phyloP scores from a whole-genome alignment of 2,797 vertebrate species.

The Craterocephalus amniculus region DNA sequence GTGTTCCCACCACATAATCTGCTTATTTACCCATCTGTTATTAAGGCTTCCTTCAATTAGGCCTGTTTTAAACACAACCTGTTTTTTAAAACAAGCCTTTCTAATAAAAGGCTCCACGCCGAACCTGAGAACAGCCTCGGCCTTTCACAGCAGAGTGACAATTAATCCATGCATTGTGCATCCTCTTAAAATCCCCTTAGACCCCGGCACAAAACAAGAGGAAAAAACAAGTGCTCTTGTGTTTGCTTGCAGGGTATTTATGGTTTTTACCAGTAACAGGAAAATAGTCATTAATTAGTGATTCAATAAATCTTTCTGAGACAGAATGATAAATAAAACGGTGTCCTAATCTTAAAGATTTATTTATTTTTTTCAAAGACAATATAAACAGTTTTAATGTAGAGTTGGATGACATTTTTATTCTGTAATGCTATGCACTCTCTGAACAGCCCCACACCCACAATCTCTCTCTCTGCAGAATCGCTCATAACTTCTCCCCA shows the following conservation, averaged over 20 bases:
- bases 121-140: conserved; percentile 8
- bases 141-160: conserved; percentile 18
- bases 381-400: not conserved
- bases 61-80: conserved; percentile 32
- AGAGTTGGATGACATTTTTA: not conserved
- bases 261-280: conserved; percentile 38
- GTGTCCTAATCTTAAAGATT: too few species aligned
- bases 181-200: conserved; percentile 10
- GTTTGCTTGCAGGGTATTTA: conserved; percentile 4
- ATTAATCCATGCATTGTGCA: conserved; percentile 4
- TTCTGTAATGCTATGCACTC: not conserved
- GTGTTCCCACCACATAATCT: conserved; percentile 18
- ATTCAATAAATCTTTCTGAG: conserved; percentile 32
- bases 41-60: conserved; percentile 45
- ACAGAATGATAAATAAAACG: not conserved
- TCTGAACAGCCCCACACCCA: not conserved
- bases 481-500: not conserved
- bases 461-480: not conserved
- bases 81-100: not conserved
- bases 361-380: not conserved
- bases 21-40: conserved; percentile 53
- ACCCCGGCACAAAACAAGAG: conserved; percentile 1
- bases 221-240: conserved; percentile 7
- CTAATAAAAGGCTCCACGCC: conserved; percentile 24
- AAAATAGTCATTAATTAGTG: conserved; percentile 43